Evolutionary conservation across 2,797 vertebrate species (phyloP).

Genomic region (Vipera latastei): DNA sequence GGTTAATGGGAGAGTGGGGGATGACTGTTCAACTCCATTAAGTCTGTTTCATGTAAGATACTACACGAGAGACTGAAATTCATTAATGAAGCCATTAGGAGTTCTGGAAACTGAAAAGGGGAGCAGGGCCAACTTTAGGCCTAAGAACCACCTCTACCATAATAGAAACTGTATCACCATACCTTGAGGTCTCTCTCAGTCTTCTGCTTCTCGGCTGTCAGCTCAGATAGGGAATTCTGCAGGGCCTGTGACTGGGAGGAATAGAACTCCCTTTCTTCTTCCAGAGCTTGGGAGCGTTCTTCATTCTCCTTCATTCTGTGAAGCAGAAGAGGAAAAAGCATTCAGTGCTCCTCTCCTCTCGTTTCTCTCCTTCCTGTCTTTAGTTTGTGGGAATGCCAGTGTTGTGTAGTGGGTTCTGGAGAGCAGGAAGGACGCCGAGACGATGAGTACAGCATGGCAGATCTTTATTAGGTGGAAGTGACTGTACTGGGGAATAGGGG

Average conservation of each 20-base stretch:
- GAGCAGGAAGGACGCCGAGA: too few relatives aligned
- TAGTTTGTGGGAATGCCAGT: background rate
- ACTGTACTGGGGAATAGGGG: too few relatives aligned
- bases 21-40: background rate
- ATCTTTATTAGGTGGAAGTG: too few relatives aligned
- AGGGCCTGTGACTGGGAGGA: constrained; percentile 85
- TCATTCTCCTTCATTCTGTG: constrained; percentile 87
- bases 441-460: too few relatives aligned
- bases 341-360: background rate
- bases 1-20: background rate
- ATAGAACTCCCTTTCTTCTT: constrained; percentile 90
- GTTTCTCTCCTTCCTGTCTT: background rate
- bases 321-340: background rate
- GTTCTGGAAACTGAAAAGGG: background rate
- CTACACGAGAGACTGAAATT: background rate
- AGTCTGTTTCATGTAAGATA: background rate
- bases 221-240: constrained; percentile 90
- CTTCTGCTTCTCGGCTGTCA: constrained; percentile 89
- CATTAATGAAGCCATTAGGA: background rate
- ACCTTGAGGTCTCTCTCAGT: constrained; percentile 94
- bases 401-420: too few relatives aligned
- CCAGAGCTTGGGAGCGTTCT: constrained; percentile 79
- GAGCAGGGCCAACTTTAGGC: background rate
- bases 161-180: constrained; percentile 1
- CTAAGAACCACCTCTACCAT: background rate